Percentiles rank a stretch among this genome's conserved stretches.
Conservation (phyloP, 2,888 invertebrate genomes). For the Stegana nigrithorax region DNA sequence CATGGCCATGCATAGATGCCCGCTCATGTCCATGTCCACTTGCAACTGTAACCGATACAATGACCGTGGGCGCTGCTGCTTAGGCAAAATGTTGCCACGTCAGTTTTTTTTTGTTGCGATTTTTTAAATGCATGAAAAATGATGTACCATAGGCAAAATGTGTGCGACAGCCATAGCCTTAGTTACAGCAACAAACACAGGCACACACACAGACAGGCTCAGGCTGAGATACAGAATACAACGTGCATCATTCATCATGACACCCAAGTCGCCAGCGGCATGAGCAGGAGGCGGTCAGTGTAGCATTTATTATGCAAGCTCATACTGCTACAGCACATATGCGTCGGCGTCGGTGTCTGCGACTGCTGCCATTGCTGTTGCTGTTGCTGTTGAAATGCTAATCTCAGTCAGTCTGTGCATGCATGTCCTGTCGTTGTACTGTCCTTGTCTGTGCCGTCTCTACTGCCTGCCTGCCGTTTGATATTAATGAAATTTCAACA, state of each 20-base stretch:
- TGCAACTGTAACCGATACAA: not conserved
- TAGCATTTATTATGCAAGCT: slow-evolving; percentile 62
- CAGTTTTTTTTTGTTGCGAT: slow-evolving; percentile 21
- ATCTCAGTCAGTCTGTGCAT: slow-evolving; percentile 32
- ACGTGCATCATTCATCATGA: slow-evolving; percentile 59
- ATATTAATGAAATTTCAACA: slow-evolving; percentile 53
- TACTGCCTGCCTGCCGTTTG: not conserved
- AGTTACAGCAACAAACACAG: not conserved
- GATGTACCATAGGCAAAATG: no score
- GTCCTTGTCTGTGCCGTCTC: no score
- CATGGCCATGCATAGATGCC: no score
- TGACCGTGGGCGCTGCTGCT: slow-evolving; percentile 4
- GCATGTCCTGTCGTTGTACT: not conserved
- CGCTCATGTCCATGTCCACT: not conserved
- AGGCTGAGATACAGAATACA: no score
- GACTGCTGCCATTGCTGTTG: slow-evolving; percentile 10
- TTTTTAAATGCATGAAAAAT: slow-evolving; percentile 64
- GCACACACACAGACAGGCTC: not conserved
- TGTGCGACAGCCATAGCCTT: no score
- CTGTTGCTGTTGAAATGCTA: slow-evolving; percentile 58
- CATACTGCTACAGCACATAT: slow-evolving; percentile 36
- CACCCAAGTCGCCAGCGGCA: slow-evolving; percentile 36
- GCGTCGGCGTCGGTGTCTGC: not conserved
- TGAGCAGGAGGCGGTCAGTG: slow-evolving; percentile 34
- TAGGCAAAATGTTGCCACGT: slow-evolving; percentile 16